Percentiles rank a stretch among this genome's conserved stretches.
Evolutionary conservation across 2,113 vertebrate species (phyloP).

Genomic region (Grus americana): DNA sequence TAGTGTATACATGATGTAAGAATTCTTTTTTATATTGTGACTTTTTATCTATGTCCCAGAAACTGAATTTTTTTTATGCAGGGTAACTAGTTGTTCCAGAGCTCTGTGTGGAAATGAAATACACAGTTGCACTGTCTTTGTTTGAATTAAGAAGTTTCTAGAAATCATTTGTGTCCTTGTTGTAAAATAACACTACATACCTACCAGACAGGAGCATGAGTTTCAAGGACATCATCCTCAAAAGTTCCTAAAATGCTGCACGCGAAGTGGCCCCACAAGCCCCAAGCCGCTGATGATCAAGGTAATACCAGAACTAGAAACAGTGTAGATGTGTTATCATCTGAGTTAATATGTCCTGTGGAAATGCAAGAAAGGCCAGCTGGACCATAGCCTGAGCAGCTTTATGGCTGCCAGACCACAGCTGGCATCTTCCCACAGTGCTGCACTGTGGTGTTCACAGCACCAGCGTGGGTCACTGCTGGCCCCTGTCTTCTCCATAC

Average conservation of each 20-base stretch:
- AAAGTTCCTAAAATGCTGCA: background rate
- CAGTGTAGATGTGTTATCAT: fast-evolving
- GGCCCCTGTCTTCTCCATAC: background rate
- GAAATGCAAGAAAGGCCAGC: background rate
- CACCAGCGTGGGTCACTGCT: background rate
- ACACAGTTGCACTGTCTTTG: fast-evolving
- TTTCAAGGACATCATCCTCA: background rate
- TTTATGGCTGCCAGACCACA: background rate
- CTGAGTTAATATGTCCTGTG: background rate
- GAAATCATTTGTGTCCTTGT: background rate
- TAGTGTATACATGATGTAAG: background rate
- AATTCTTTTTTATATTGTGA: background rate
- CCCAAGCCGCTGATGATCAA: background rate
- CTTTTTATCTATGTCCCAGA: background rate
- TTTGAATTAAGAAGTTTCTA: background rate
- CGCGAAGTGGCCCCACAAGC: background rate
- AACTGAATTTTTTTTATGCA: background rate
- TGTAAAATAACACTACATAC: background rate
- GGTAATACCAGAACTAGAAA: background rate
- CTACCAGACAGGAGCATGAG: background rate
- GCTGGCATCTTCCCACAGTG: too few species aligned
- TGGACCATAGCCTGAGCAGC: background rate
- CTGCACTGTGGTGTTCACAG: background rate
- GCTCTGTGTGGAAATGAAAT: background rate
- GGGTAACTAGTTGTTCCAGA: background rate